Evolutionary conservation across 1,140 invertebrate species (phyloP).

Genomic region (Eufriesea mexicana): DNA sequence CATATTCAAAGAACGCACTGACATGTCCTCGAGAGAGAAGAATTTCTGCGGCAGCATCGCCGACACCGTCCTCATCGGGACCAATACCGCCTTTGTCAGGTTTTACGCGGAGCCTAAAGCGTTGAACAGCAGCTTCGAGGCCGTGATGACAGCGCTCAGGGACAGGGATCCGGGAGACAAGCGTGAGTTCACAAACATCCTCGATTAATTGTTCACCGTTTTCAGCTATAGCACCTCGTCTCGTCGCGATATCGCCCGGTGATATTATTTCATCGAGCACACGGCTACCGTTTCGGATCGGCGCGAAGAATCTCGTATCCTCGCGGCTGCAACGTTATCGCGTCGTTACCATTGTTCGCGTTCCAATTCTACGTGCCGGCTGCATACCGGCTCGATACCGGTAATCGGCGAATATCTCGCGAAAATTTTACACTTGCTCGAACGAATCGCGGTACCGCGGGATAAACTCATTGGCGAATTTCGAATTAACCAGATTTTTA

Average conservation of each 20-base stretch:
- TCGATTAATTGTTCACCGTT: slow-evolving; percentile 40
- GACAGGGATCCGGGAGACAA: slow-evolving; percentile 79
- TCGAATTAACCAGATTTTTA: not conserved
- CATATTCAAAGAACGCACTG: slow-evolving; percentile 87
- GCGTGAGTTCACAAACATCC: slow-evolving; percentile 51
- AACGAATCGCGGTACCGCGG: not conserved
- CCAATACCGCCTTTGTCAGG: slow-evolving; percentile 87
- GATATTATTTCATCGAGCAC: not conserved
- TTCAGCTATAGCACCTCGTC: not conserved
- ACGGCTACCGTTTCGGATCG: too few species aligned
- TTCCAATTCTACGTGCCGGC: not conserved
- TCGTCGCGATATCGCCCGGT: not conserved
- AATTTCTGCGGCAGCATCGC: slow-evolving; percentile 92
- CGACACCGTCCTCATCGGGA: slow-evolving; percentile 85
- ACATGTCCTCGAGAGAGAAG: slow-evolving; percentile 85
- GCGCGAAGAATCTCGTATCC: not conserved
- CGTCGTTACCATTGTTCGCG: not conserved
- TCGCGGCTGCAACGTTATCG: not conserved
- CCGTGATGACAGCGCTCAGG: slow-evolving; percentile 89
- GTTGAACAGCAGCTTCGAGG: slow-evolving; percentile 87
- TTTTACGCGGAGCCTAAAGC: slow-evolving; percentile 87
- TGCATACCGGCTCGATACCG: not conserved
- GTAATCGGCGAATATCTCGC: not conserved
- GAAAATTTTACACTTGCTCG: not conserved
- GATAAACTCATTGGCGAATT: not conserved